Conservation (phyloP, 2,113 vertebrate species). For the Ondatra zibethicus region DNA sequence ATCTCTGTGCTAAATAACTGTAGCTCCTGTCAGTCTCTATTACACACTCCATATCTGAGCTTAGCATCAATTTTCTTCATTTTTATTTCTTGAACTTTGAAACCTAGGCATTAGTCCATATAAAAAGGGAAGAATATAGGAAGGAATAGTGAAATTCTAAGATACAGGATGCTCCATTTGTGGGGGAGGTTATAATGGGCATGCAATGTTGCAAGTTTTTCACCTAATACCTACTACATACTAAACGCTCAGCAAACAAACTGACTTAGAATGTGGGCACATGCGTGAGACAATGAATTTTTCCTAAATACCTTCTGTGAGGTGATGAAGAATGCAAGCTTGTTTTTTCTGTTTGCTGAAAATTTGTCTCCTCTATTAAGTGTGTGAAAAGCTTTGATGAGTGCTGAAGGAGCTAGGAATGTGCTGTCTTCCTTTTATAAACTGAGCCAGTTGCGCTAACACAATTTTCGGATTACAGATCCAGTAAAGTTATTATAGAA, state of each 20-base stretch:
- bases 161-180: background rate
- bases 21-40: background rate
- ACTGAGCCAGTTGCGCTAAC: background rate
- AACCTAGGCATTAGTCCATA: background rate
- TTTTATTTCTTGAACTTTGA: conserved; percentile 9
- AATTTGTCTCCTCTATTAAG: conserved; percentile 6
- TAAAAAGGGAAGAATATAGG: background rate
- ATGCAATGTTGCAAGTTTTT: background rate
- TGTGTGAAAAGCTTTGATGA: conserved; percentile 21
- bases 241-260: background rate
- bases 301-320: background rate
- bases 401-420: background rate
- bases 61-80: background rate
- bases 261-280: background rate
- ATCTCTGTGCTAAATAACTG: conserved; percentile 25
- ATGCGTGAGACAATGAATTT: background rate
- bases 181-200: background rate
- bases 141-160: background rate
- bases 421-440: conserved; percentile 25
- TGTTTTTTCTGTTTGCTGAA: conserved; percentile 14
- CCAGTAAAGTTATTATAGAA: conserved; percentile 29
- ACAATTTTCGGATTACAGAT: conserved; percentile 42
- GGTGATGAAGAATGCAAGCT: background rate
- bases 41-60: background rate
- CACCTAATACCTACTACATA: background rate